Conservation (phyloP, 2,888 invertebrate species). For the Julus scandinavius region DNA sequence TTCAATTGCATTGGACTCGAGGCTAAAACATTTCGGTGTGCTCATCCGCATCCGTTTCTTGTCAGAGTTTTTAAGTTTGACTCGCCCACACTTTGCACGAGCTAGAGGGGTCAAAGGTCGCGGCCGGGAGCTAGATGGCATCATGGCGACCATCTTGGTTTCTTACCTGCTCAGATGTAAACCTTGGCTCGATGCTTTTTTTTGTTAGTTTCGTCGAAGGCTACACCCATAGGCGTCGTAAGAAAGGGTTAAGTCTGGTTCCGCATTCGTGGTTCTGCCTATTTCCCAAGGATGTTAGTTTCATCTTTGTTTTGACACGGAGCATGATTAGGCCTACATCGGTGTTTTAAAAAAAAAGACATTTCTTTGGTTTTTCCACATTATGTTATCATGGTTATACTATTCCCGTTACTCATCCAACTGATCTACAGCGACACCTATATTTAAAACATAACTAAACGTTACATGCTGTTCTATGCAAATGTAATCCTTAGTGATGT, state of each 20-base stretch:
- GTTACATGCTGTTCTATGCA: too few species aligned
- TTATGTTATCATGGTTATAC: too few species aligned
- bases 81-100: not conserved
- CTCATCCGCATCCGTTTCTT: not conserved
- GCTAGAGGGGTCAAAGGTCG: not conserved
- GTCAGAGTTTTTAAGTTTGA: not conserved
- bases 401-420: too few species aligned
- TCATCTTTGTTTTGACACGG: not conserved
- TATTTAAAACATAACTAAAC: too few species aligned
- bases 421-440: too few species aligned
- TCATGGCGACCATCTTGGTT: not conserved
- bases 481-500: too few species aligned
- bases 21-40: too few species aligned
- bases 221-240: not conserved
- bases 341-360: not conserved
- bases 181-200: not conserved
- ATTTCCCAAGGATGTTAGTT: not conserved
- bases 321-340: not conserved
- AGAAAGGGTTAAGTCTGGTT: not conserved
- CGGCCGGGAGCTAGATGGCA: not conserved
- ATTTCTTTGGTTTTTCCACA: not conserved
- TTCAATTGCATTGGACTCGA: not conserved
- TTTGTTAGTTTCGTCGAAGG: not conserved
- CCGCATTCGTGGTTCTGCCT: conserved; percentile 27
- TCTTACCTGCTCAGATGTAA: not conserved